Conservation (phyloP, 2,888 invertebrate species). For the Muschampia plurimacula region DNA sequence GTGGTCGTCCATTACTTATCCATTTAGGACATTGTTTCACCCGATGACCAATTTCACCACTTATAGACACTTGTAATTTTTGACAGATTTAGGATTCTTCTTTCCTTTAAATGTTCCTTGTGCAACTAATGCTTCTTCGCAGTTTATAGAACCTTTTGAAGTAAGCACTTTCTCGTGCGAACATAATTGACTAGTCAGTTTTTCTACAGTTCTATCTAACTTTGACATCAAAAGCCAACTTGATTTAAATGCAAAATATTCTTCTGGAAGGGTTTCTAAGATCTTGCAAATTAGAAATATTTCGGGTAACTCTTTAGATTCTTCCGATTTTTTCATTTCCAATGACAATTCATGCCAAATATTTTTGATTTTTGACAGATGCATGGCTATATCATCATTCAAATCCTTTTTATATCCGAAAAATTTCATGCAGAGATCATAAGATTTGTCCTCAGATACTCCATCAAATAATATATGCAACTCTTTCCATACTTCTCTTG, state of each 20-base stretch:
- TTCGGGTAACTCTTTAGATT: neutral
- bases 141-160: neutral
- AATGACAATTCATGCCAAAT: slow-evolving; percentile 6
- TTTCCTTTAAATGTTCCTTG: neutral
- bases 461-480: slow-evolving; percentile 6
- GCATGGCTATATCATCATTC: neutral
- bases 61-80: neutral
- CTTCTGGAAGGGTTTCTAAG: slow-evolving; percentile 7
- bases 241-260: slow-evolving; percentile 1
- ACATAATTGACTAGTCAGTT: slow-evolving; percentile 10
- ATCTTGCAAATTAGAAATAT: slow-evolving; percentile 15
- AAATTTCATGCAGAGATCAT: slow-evolving; percentile 6
- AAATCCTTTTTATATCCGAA: neutral
- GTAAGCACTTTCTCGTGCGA: neutral
- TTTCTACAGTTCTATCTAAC: neutral
- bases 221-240: slow-evolving; percentile 1
- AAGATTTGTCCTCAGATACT: slow-evolving; percentile 2
- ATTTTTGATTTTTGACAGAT: slow-evolving; percentile 7
- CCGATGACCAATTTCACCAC: neutral
- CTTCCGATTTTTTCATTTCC: neutral
- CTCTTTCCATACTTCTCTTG: slow-evolving; percentile 1
- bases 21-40: slow-evolving; percentile 36
- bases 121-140: neutral
- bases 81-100: neutral
- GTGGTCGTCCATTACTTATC: slow-evolving; percentile 2